Base-by-base conservation (phyloP, 1,140 invertebrate genomes). In the Drosophila oshimai region DNA sequence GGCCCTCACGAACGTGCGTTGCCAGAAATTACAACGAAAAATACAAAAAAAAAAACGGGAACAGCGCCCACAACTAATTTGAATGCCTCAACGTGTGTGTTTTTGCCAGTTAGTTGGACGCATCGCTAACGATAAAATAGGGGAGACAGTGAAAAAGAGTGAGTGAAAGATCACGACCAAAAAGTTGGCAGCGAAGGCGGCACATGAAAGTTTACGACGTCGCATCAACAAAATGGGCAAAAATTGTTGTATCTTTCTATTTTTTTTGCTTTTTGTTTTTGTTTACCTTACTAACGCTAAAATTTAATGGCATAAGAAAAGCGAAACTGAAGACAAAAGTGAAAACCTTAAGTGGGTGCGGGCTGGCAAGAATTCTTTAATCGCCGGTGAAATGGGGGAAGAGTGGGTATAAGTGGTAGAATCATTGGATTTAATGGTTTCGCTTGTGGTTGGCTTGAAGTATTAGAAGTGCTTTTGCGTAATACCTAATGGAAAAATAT, bases 81-180 rank as follows among this genome's bases (percentile, higher is more conserved):
- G 65, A 80, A 87, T 86, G 67, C 75, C 71, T 34, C 45, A 36
- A 49, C 80, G 61, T 67, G 79, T 72, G 71, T 74, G 78, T 71
- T 41, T 47, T 68, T 51, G 67, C 49, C 57, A 65, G 76, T 65
- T 53, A 61, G 49, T 45, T 54, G 60, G 62, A 45, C 41, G 53
- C 57, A 29, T 60, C 58, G 49, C 47, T 47, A 54, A 18, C 29
- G 17, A 4, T 24, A 9, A 39, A 24, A 24, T 26, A 36, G 37
- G 3, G 10, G 44, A 24, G 55, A 20, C 45, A 45, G 67, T 51
- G 45, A 46, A 42, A 53, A n/a, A 26, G 64, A 75, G 73, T 65
- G 70, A 73, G 69, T 80, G 81, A 87, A 86, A 86, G 80, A 86
- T 86, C 80, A 87, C 81, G 80, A 87, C 71, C 81, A 75, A 86